Evolutionary conservation across 53 echinoderm and acorn worm species (phyloP), one percentile per base, ranked within the genome.

Genomic region (Apostichopus leukothele): DNA sequence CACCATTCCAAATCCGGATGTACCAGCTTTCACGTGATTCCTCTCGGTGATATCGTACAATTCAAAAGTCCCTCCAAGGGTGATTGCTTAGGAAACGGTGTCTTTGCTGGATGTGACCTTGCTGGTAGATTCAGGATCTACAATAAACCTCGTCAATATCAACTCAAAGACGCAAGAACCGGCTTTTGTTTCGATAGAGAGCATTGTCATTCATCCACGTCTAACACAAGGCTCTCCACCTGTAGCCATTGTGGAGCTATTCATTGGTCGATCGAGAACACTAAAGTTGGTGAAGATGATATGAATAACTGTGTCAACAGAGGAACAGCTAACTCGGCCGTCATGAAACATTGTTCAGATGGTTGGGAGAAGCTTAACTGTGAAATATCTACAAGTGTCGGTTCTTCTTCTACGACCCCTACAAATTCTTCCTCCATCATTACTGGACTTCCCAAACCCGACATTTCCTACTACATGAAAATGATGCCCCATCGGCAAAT

Each of bases 151-250:
- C 52, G 83, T 23, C 9, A 83, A 3, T 83, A 83, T 60, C 61
- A 22, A 23, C 13, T 83, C 16, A 16, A 60, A 21, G 83, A 83
- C 51, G 4, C 83, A 11, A 9, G 3, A 9, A 57, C 59, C 6
- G 60, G 60, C 1, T 83, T 13, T 19, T 83, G 83, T 19, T 59
- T 83, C 9, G 83, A 83, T 23, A 83, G 83, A 23, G 83, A 83
- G 60, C 83, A 83, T 20, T 83, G 83, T 6, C 83, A 83, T 83
- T 60, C 83, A 11, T 83, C 83, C n/a, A 57, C 83, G 18, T 83
- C 83, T 6, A 83, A 83, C 60, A 83, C 53, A 54, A 54, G 83
- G 19, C 18, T 83, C 11, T 83, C 12, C 57, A 21, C 55, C 21
- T 83, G 57, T 0, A 21, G 25, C 3, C 83, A 83, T 52, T 83